Evolutionary conservation across 2,888 invertebrate species (phyloP), one percentile per base, ranked within the genome.

Genomic region (Tetanocera ferruginea): DNA sequence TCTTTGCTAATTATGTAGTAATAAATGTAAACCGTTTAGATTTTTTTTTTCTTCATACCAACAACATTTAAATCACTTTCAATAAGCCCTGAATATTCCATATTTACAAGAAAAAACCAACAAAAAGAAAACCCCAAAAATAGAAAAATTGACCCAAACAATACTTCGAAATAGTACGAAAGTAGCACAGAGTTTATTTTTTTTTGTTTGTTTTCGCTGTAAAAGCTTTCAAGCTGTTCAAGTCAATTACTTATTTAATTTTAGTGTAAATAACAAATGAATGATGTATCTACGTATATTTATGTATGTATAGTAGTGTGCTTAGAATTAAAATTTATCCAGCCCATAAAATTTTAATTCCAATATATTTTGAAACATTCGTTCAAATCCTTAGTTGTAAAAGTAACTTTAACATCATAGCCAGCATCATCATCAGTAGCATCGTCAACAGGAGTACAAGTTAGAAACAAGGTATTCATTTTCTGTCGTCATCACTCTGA

Each of bases 311-410:
- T n/a, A n/a, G n/a, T 9, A n/a, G 25, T 5, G 23, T 67, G 76
- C 80, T 80, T 17, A 78, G 81, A 80, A 87, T 85, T 87, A 87
- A 87, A 88, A 86, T 85, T 87, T 83, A 85, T 84, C 87, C 88
- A 88, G 87, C 87, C 87, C 85, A 80, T 80, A 73, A 77, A 84
- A 83, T 83, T 85, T 84, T 86, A 84, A 84, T 84, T 84, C 81
- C 81, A 76, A 64, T 69, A 23, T 23, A 64, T 72, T 71, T 66
- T 64, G 52, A 78, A 76, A 64, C 52, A 78, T 66, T 75, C 71
- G 52, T 37, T 79, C 78, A 79, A 78, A 57, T 79, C 76, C 75
- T 75, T 72, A 62, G 43, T n/a, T 73, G 37, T 62, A 76, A 67
- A 73, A 60, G 43, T 64, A 71, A 75, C 75, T 37, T 70, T 60